phyloP scores from a whole-genome alignment of 2,888 invertebrate genomes.

The Hyposoter didymator region DNA sequence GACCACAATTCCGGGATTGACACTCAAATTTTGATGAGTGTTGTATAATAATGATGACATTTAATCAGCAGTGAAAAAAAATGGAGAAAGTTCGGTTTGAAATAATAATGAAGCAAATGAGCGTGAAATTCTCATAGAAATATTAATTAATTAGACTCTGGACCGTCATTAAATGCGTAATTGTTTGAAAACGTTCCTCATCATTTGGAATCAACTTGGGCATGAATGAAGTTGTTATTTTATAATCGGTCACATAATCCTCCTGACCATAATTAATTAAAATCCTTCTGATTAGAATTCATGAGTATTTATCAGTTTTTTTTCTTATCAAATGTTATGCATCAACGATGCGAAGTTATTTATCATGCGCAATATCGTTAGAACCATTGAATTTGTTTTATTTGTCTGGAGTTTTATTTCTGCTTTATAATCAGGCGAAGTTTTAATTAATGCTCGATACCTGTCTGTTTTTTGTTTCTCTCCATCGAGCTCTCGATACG shows the following conservation, averaged over 20 bases:
- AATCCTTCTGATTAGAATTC: background rate
- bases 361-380: background rate
- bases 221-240: background rate
- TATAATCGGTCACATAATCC: background rate
- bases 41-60: background rate
- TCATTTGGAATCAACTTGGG: background rate
- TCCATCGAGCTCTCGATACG: slow-evolving; percentile 95
- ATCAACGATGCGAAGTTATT: background rate
- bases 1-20: background rate
- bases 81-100: background rate
- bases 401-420: background rate
- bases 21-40: background rate
- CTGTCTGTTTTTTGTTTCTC: slow-evolving; percentile 98
- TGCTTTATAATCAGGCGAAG: background rate
- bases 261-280: background rate
- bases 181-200: background rate
- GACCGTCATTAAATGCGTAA: background rate
- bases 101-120: background rate
- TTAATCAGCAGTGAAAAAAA: background rate
- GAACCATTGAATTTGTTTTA: background rate
- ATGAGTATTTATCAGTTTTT: background rate
- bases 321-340: background rate
- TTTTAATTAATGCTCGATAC: slow-evolving; percentile 83
- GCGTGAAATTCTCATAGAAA: background rate
- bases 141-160: background rate